Conservation (phyloP, 2,113 vertebrate species). For the Fulica atra region DNA sequence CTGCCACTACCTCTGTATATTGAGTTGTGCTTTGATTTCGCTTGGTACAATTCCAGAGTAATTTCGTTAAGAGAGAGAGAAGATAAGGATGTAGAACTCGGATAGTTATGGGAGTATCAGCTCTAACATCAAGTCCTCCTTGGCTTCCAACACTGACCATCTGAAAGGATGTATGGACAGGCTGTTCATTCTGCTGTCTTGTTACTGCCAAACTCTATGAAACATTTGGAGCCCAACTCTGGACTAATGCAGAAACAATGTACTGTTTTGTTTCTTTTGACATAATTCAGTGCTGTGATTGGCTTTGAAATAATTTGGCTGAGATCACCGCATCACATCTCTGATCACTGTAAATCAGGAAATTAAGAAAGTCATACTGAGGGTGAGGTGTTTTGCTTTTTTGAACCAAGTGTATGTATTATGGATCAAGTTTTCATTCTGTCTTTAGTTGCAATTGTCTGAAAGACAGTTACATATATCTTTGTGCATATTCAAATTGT, state of each 20-base stretch:
- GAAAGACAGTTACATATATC: background rate
- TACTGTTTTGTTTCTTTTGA: background rate
- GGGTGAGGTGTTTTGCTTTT: background rate
- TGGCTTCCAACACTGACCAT: background rate
- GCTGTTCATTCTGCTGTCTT: background rate
- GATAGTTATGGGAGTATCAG: background rate
- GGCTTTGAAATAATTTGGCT: background rate
- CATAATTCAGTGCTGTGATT: background rate
- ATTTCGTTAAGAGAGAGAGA: background rate
- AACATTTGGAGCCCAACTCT: background rate
- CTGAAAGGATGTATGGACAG: background rate
- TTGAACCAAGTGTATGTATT: background rate
- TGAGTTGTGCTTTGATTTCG: background rate
- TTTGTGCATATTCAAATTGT: background rate
- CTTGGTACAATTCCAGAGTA: background rate
- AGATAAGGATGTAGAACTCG: background rate
- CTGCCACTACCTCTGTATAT: background rate
- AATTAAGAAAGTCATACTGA: background rate
- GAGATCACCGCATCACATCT: background rate
- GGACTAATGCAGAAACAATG: background rate
- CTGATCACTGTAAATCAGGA: background rate
- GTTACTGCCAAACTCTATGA: background rate
- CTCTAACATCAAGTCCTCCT: background rate
- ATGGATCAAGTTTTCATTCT: background rate
- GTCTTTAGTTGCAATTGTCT: background rate